Evolutionary conservation across 2,113 vertebrate species (phyloP).

Genomic region (Atractosteus spatula): DNA sequence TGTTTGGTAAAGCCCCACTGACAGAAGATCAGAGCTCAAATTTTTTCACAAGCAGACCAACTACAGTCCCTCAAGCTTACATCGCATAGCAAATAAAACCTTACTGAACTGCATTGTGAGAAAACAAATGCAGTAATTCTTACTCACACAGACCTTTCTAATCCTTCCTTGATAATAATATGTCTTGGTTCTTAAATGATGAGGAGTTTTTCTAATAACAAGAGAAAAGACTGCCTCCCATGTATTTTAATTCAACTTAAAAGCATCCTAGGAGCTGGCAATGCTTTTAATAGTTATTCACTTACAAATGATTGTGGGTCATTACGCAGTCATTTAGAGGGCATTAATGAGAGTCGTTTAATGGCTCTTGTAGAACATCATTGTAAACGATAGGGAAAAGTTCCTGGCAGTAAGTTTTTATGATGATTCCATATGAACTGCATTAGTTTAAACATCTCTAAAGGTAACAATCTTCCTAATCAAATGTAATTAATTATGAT

Average conservation of each 20-base stretch:
- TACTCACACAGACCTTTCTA: constrained; percentile 1
- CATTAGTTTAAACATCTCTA: constrained; percentile 61
- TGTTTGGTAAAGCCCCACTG: constrained; percentile 18
- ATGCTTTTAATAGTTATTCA: constrained; percentile 95
- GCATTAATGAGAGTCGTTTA: constrained; percentile 93
- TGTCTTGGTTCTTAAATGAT: constrained; percentile 30
- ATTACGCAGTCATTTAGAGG: constrained; percentile 95
- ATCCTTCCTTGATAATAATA: constrained; percentile 28
- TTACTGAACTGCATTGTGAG: neutral
- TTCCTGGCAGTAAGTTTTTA: constrained; percentile 88
- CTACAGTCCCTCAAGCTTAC: constrained; percentile 2
- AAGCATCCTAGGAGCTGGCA: constrained; percentile 81
- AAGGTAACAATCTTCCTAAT: constrained; percentile 63
- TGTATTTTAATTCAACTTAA: constrained; percentile 89
- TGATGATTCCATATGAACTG: constrained; percentile 71
- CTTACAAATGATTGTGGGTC: constrained; percentile 94
- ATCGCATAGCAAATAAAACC: neutral
- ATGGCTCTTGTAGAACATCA: constrained; percentile 88
- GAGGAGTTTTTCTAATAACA: constrained; percentile 49
- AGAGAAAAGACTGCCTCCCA: constrained; percentile 68
- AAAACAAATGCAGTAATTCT: constrained; percentile 15
- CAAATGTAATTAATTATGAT: constrained; percentile 59
- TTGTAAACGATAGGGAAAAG: constrained; percentile 87
- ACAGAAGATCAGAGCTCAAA: constrained; percentile 13
- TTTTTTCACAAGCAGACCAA: constrained; percentile 16